A percentile compares a stretch with the other conserved stretches of the same genome.
Conservation (phyloP, 1,140 invertebrate genomes). For the Lepidotrigona ventralis region DNA sequence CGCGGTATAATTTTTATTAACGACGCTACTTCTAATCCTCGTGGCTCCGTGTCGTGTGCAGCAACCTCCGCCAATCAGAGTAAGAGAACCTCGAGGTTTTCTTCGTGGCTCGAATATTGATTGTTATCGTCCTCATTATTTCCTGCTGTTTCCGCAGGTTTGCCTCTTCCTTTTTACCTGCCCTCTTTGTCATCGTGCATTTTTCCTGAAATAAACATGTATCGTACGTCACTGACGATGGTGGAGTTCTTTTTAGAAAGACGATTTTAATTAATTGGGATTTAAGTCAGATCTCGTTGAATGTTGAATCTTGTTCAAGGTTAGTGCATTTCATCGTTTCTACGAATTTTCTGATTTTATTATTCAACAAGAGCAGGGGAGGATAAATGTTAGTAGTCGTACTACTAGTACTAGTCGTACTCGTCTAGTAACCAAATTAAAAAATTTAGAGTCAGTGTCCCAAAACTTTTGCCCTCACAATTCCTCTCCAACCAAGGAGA, state of each 20-base stretch:
- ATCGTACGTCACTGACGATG: too few species aligned
- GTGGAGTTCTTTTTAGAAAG: too few species aligned
- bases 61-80: conserved; percentile 43
- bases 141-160: neutral
- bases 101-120: conserved; percentile 29
- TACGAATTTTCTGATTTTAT: too few species aligned
- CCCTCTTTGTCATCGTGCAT: neutral
- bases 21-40: conserved; percentile 9
- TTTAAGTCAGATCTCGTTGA: too few species aligned
- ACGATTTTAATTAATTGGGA: too few species aligned
- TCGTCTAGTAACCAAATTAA: too few species aligned
- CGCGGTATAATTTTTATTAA: conserved; percentile 53
- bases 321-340: too few species aligned
- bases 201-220: too few species aligned
- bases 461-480: neutral
- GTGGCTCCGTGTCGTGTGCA: conserved; percentile 3
- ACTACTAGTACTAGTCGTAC: too few species aligned
- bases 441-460: neutral
- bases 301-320: too few species aligned
- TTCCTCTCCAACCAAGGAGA: neutral
- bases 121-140: neutral
- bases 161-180: neutral
- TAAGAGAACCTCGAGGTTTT: neutral
- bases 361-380: too few species aligned
- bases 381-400: too few species aligned